These are phyloP conservation scores for Petrocephalus sullivani DNA, from an alignment of 2,797 vertebrate genomes.

Conservation along the genomic window DNA sequence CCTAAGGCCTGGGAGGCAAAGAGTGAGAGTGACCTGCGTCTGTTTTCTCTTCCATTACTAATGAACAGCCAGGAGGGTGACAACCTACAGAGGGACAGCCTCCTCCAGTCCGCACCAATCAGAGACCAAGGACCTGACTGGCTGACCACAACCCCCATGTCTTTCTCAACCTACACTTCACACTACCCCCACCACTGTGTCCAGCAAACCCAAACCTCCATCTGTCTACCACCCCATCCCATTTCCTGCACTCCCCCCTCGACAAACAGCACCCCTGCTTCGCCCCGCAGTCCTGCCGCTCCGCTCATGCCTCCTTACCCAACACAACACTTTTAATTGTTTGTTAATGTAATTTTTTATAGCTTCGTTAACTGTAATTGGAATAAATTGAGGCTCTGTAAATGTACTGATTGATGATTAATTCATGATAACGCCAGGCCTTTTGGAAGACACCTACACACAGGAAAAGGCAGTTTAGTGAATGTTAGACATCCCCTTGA, in stretches of 20 bases:
- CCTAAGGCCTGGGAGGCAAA: neutral
- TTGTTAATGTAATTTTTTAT: slow-evolving; percentile 3
- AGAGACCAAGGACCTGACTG: neutral
- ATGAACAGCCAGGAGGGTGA: neutral
- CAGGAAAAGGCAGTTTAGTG: neutral
- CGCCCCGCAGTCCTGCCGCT: neutral
- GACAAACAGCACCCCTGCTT: too few relatives aligned
- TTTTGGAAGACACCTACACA: neutral
- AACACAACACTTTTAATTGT: neutral
- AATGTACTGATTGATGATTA: slow-evolving; percentile 2
- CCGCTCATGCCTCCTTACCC: neutral
- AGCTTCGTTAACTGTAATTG: neutral
- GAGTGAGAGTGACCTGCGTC: neutral
- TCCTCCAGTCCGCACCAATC: neutral
- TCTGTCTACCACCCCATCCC: neutral
- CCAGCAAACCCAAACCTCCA: neutral
- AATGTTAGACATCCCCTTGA: neutral
- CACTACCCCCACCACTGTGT: neutral
- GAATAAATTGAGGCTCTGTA: neutral
- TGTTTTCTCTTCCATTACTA: neutral
- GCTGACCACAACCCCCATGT: neutral
- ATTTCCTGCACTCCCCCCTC: neutral
- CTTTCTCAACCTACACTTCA: neutral
- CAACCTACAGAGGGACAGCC: neutral
- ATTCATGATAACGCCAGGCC: slow-evolving; percentile 3